A percentile compares a stretch with the other conserved stretches of the same genome.
These are phyloP conservation scores for Herpetotheres cachinnans DNA, from an alignment of 2,113 vertebrate genomes.

Conservation along the genomic window DNA sequence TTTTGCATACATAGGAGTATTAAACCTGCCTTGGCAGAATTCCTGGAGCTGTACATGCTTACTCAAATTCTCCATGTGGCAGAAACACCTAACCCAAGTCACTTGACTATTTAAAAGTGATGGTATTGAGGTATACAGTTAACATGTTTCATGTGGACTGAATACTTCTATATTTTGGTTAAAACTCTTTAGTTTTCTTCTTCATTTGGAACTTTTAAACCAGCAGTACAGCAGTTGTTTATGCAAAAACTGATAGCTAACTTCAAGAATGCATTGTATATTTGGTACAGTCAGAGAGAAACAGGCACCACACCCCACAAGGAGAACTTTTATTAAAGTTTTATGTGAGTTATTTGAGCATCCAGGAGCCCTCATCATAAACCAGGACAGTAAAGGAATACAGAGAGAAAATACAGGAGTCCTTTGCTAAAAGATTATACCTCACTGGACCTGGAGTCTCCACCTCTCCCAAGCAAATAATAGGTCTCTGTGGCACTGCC, in stretches of 20 bases:
- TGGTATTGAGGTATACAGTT: neutral
- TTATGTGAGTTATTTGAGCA: neutral
- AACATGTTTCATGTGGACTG: neutral
- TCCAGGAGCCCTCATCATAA: neutral
- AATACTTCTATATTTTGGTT: neutral
- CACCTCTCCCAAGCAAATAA: neutral
- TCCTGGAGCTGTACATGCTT: neutral
- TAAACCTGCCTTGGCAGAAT: constrained; percentile 32
- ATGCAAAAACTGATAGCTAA: neutral
- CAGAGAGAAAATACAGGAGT: neutral
- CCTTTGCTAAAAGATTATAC: constrained; percentile 8
- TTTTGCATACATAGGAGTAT: constrained; percentile 12
- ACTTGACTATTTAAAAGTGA: neutral
- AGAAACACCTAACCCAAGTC: neutral
- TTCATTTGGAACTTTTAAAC: neutral
- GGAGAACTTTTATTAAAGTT: neutral
- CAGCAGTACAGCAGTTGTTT: neutral
- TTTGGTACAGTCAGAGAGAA: neutral
- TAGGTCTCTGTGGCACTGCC: neutral
- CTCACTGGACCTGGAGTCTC: neutral
- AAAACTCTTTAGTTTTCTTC: neutral
- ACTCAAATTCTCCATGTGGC: neutral
- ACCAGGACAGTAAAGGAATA: neutral
- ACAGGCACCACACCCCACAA: neutral
- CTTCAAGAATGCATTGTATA: neutral